Evolutionary conservation across 1,140 invertebrate genomes (phyloP), one percentile per base, ranked within the genome.

Genomic region (Diploscapter pachys): DNA sequence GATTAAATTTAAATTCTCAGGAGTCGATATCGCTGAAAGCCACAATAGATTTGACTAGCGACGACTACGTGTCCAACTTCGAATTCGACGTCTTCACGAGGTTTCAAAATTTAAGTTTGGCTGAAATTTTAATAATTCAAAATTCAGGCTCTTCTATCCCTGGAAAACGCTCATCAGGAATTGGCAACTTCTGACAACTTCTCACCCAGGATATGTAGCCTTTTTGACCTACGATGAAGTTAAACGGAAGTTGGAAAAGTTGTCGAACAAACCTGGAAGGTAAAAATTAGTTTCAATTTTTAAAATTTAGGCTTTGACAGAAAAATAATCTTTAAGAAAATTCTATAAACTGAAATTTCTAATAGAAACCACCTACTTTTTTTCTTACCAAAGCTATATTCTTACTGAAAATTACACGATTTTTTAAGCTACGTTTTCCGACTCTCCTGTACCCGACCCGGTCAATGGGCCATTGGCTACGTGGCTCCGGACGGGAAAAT

Each of bases 211-310:
- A 71, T 99, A 99, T 87, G 95, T 98, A 53, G 90, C 90, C 48
- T 99, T 99, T 87, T 90, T 99, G 9, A 99, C 97, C 0, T 99
- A 99, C 86, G 97, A 99, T 87, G 96, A 99, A 89, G 96, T 99
- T 3, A 99, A 99, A 89, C 94, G 95, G 71, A 89, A 95, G 72
- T 89, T 99, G 71, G 93, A 97, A 85, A 94, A 96, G 84, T 98
- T 97, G 87, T 96, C 95, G 71, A 91, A 91, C 79, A 98, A 96
- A 88, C 96, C 96, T 71, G 96, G 97, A 83, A 98, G 95, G 90
- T 98, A 92, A 80, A 63, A 71, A 73, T 52, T 71, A 73, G 69
- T 73, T 13, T 64, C 9, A 66, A 66, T 59, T 11, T 59, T 59
- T 59, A 11, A 59, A 59, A 59, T 31, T 31, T 31, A 31, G 31